Evolutionary conservation across 2,113 vertebrate genomes (phyloP).

Genomic region (Vidua chalybeata): DNA sequence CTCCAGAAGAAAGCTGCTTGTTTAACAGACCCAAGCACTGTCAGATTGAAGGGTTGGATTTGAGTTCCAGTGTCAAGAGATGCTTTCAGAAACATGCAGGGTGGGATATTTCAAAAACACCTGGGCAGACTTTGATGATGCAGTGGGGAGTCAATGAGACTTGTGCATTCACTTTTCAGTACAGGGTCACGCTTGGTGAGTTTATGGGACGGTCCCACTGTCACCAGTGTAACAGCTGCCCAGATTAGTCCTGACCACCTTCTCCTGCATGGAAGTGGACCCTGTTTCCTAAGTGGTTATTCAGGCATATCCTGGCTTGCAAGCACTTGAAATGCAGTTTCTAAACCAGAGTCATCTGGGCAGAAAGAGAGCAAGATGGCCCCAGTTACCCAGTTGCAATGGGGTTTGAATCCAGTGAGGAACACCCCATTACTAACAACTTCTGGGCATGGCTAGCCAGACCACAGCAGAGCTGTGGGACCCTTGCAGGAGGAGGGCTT

Average conservation of each 20-base stretch:
- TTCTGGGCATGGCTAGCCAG: not conserved
- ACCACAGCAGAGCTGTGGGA: not conserved
- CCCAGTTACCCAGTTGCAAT: not conserved
- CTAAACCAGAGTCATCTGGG: not conserved
- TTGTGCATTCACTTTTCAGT: not conserved
- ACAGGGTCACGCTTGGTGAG: not conserved
- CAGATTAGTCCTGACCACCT: not conserved
- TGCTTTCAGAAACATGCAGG: not conserved
- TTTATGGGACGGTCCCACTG: not conserved
- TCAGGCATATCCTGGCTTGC: not conserved
- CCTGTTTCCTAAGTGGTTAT: not conserved
- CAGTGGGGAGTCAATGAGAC: not conserved
- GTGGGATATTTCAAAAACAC: slow-evolving; percentile 10
- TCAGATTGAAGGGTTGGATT: not conserved
- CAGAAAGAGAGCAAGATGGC: not conserved
- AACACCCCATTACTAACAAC: not conserved
- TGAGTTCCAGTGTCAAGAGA: not conserved
- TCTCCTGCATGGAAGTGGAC: not conserved
- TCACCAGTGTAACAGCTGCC: not conserved
- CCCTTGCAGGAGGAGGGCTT: not conserved
- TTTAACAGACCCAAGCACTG: not conserved
- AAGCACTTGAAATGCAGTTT: not conserved
- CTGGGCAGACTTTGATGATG: not conserved
- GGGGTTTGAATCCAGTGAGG: not conserved
- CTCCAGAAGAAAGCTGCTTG: not conserved